Evolutionary conservation across 1,140 invertebrate species (phyloP).

Genomic region (Physella acuta): DNA sequence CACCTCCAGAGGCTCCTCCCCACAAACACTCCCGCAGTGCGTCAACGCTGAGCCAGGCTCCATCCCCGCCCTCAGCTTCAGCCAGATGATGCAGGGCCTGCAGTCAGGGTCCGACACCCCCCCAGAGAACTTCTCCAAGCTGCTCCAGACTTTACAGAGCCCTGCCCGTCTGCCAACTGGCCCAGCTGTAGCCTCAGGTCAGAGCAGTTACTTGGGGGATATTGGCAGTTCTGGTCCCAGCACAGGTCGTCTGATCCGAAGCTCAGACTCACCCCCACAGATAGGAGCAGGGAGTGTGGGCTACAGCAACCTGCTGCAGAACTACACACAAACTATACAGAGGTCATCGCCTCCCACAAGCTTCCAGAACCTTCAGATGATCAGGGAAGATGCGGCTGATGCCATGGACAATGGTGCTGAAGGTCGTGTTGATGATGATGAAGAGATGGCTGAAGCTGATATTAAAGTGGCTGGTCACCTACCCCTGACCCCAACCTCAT

Average conservation of each 20-base stretch:
- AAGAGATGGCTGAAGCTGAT: constrained; percentile 50
- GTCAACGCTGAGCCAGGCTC: constrained; percentile 18
- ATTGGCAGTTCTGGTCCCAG: background rate
- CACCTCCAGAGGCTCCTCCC: background rate
- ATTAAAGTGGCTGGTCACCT: background rate
- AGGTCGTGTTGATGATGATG: constrained; percentile 37
- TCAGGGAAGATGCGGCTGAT: constrained; percentile 69
- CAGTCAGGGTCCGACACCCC: constrained; percentile 26
- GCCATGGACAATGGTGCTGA: constrained; percentile 31
- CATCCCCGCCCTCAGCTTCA: constrained; percentile 37
- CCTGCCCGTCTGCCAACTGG: background rate
- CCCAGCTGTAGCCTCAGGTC: background rate
- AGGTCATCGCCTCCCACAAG: constrained; percentile 48
- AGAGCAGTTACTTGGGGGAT: constrained; percentile 2
- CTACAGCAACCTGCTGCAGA: background rate
- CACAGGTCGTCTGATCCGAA: background rate
- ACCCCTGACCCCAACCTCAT: constrained; percentile 17
- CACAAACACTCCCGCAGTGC: constrained; percentile 7
- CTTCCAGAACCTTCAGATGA: constrained; percentile 77
- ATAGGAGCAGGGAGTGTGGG: background rate
- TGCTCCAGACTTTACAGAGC: constrained; percentile 20
- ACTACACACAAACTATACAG: constrained; percentile 30
- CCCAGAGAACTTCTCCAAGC: constrained; percentile 18
- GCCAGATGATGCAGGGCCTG: constrained; percentile 39
- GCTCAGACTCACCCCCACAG: background rate